A percentile compares a stretch with the other conserved stretches of the same genome.
These are phyloP conservation scores for Ligdia adustata DNA, from an alignment of 2,888 invertebrate species.

Conservation along the genomic window DNA sequence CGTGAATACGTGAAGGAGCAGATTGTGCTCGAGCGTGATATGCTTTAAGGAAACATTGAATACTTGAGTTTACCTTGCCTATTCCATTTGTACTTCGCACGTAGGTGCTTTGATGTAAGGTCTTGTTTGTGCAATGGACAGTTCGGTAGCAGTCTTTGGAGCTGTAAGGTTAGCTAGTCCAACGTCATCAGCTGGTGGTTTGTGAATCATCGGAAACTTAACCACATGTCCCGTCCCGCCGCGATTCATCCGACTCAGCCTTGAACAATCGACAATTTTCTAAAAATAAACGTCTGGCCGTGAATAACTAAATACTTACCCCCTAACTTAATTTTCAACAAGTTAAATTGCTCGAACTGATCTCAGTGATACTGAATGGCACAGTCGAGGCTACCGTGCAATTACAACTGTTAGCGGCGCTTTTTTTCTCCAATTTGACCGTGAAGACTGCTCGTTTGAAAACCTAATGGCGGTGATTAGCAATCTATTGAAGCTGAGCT, in stretches of 20 bases:
- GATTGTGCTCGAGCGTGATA: conserved; percentile 7
- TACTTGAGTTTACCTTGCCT: not conserved
- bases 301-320: conserved; percentile 10
- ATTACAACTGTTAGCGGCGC: conserved; percentile 41
- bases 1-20: conserved; percentile 8
- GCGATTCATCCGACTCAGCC: conserved; percentile 17
- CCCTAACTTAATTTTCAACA: not conserved
- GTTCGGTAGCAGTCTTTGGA: conserved; percentile 6
- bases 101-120: not conserved
- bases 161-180: conserved; percentile 21
- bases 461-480: conserved; percentile 32
- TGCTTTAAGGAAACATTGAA: not conserved
- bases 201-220: conserved; percentile 22
- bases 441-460: conserved; percentile 38
- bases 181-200: conserved; percentile 35
- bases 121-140: not conserved
- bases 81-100: not conserved
- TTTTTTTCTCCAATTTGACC: conserved; percentile 41
- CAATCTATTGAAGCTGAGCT: conserved; percentile 29
- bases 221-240: not conserved
- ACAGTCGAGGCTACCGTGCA: conserved; percentile 38
- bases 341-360: conserved; percentile 6
- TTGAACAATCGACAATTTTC: conserved; percentile 13
- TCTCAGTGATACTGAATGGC: conserved; percentile 27
- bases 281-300: conserved; percentile 14